phyloP scores from a whole-genome alignment of 2,888 invertebrate species.

The Belgica antarctica region DNA sequence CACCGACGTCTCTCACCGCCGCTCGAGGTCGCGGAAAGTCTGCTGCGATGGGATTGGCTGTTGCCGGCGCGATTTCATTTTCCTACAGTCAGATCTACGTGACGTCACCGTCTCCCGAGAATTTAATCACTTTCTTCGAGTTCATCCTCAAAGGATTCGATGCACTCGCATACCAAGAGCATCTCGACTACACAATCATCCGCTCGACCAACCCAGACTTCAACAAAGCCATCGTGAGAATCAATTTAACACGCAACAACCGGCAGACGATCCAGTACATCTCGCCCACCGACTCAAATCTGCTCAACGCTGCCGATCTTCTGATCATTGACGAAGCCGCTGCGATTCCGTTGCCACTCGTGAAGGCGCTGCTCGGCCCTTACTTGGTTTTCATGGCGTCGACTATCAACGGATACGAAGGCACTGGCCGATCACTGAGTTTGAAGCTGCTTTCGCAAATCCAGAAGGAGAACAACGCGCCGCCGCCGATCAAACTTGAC shows the following conservation, averaged over 20 bases:
- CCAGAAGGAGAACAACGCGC: conserved; percentile 61
- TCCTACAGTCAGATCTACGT: conserved; percentile 88
- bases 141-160: conserved; percentile 95
- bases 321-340: conserved; percentile 98
- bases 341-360: conserved; percentile 92
- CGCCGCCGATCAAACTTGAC: conserved; percentile 71
- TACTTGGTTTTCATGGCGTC: conserved; percentile 94
- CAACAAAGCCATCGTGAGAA: conserved; percentile 91
- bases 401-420: conserved; percentile 97
- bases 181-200: conserved; percentile 90
- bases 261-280: conserved; percentile 97
- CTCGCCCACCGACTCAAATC: conserved; percentile 84
- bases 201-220: conserved; percentile 95
- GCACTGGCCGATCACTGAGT: conserved; percentile 93
- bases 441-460: conserved; percentile 91
- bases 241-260: conserved; percentile 86
- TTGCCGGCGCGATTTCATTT: conserved; percentile 80
- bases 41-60: conserved; percentile 89
- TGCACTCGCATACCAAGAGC: conserved; percentile 90
- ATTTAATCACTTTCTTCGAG: conserved; percentile 94
- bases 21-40: conserved; percentile 98
- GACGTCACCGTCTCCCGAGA: conserved; percentile 97
- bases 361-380: conserved; percentile 84
- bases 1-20: conserved; percentile 93
- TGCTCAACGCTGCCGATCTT: conserved; percentile 89